Percentiles rank a stretch among this genome's conserved stretches.
phyloP scores from a whole-genome alignment of 2,797 vertebrate species.

The Pseudochaenichthys georgianus region DNA sequence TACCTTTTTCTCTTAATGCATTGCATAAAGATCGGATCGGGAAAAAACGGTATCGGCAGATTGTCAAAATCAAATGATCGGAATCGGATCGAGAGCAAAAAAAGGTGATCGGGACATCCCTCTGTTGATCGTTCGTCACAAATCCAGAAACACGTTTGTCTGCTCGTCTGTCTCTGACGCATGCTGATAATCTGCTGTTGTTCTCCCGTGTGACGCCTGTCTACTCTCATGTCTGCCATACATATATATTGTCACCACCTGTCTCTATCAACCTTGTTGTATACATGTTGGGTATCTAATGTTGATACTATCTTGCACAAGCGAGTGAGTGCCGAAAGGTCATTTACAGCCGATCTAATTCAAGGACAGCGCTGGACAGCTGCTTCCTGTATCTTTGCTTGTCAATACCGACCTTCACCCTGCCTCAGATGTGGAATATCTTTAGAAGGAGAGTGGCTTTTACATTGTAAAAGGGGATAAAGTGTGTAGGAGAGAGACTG shows the following conservation, averaged over 20 bases:
- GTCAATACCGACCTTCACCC: slow-evolving; percentile 60
- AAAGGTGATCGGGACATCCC: too few species aligned
- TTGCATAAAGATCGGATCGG: too few species aligned
- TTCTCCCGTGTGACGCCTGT: slow-evolving; percentile 6
- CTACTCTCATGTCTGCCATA: slow-evolving; percentile 15
- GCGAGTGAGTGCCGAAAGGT: slow-evolving; percentile 28
- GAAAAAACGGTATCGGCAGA: too few species aligned
- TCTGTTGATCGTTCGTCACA: neutral
- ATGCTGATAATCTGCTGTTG: slow-evolving; percentile 21
- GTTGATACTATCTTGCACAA: slow-evolving; percentile 37
- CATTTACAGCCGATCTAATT: slow-evolving; percentile 57
- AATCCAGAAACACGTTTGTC: slow-evolving; percentile 30
- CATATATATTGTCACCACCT: slow-evolving; percentile 55
- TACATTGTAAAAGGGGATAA: slow-evolving; percentile 7
- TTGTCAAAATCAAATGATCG: too few species aligned
- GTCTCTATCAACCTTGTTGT: slow-evolving; percentile 31
- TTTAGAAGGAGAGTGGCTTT: slow-evolving; percentile 51
- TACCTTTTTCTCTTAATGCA: too few species aligned
- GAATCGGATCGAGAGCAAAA: too few species aligned
- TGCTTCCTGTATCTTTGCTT: slow-evolving; percentile 46
- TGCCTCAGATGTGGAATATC: slow-evolving; percentile 32
- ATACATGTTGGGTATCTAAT: slow-evolving; percentile 39
- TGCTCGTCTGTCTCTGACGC: slow-evolving; percentile 6
- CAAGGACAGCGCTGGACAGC: slow-evolving; percentile 48
- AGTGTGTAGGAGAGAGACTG: slow-evolving; percentile 12